Evolutionary conservation across 2,888 invertebrate genomes (phyloP), one percentile per base, ranked within the genome.

Genomic region (Dryobotodes eremita): DNA sequence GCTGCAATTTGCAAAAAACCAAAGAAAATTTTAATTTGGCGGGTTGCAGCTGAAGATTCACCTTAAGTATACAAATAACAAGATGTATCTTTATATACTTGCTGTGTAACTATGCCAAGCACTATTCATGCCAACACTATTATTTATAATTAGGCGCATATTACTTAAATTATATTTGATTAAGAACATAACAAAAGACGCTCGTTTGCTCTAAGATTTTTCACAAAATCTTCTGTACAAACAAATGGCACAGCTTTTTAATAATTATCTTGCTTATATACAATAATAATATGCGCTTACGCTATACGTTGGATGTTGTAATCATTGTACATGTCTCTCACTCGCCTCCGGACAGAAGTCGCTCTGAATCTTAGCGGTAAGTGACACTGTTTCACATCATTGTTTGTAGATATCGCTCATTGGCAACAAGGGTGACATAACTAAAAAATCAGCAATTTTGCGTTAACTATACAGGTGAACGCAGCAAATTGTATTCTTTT

Each of bases 321-420:
- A 82, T 86, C 89, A 90, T 89, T 94, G 88, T 92, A 89, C 90
- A 92, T 94, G 89, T 94, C 88, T 89, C 75, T 82, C 88, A 91
- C 93, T 91, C 89, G 87, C 92, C 89, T 71, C 66, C 72, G 80
- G 94, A 93, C 87, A 95, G 95, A 91, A 83, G 93, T 95, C 80
- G 92, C 90, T 90, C 82, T 93, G 79, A 95, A 95, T 75, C 76
- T 94, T 61, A 93, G 80, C 86, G 95, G 95, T 95, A 93, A 95
- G 95, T 95, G 86, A 86, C 86, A 55, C 75, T 23, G 13, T 55
- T 46, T 72, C 80, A 50, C 15, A 8, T 42, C 80, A 53, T 77
- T 15, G 17, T 70, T 57, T 64, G 82, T 82, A 65, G n/a, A 81
- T 61, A 42, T n/a, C n/a, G n/a, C n/a, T n/a, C n/a, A n/a, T n/a